Evolutionary conservation across 2,888 invertebrate genomes (phyloP).

Genomic region (Pseudococcus jackbeardsleyi): DNA sequence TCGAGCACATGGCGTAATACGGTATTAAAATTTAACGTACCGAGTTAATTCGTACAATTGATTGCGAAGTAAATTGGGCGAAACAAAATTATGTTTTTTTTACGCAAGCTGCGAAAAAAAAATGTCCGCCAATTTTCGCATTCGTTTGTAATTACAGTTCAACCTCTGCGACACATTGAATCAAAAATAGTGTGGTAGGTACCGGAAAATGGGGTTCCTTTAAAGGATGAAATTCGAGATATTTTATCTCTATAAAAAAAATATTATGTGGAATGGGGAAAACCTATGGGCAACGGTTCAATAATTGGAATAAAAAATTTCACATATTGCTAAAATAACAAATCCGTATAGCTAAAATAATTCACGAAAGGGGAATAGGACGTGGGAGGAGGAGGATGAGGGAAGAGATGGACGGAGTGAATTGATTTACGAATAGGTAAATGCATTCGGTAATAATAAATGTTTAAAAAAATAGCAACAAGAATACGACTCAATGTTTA

Average conservation of each 20-base stretch:
- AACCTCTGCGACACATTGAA: background rate
- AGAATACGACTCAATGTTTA: too few relatives aligned
- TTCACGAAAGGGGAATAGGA: background rate
- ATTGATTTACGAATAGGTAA: too few relatives aligned
- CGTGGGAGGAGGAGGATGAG: background rate
- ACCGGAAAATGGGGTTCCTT: background rate
- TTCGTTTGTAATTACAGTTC: background rate
- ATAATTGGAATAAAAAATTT: too few relatives aligned
- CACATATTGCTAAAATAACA: too few relatives aligned
- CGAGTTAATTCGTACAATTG: slow-evolving; percentile 41
- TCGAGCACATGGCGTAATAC: background rate
- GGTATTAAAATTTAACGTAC: slow-evolving; percentile 26
- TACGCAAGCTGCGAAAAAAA: slow-evolving; percentile 1
- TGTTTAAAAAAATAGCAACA: too few relatives aligned
- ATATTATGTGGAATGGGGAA: too few relatives aligned
- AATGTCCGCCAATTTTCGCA: background rate
- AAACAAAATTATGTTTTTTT: slow-evolving; percentile 9
- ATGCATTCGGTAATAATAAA: too few relatives aligned
- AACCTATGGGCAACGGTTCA: too few relatives aligned
- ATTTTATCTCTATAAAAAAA: background rate
- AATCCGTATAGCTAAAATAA: too few relatives aligned
- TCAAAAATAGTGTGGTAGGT: background rate
- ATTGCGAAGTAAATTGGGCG: slow-evolving; percentile 9
- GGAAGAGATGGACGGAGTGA: background rate
- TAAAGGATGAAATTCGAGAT: background rate